Evolutionary conservation across 2,888 invertebrate genomes (phyloP).

Genomic region (Conomelus anceps): DNA sequence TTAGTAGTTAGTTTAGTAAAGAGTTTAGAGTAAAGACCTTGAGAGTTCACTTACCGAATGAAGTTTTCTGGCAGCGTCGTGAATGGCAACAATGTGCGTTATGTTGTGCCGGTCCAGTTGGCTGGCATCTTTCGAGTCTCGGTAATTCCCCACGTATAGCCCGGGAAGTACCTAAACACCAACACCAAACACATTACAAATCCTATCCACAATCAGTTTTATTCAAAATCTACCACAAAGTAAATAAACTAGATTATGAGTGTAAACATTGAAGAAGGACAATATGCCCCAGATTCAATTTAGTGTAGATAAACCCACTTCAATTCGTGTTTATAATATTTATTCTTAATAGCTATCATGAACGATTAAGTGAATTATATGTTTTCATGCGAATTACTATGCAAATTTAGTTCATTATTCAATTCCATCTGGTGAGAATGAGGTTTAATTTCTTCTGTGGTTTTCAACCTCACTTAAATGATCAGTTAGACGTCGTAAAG

Average conservation of each 20-base stretch:
- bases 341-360: no score
- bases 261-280: not conserved
- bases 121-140: constrained; percentile 87
- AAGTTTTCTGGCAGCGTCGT: constrained; percentile 84
- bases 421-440: no score
- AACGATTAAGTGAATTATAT: no score
- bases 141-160: constrained; percentile 90
- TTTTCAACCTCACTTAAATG: no score
- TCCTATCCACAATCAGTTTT: not conserved
- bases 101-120: constrained; percentile 86
- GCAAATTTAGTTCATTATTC: no score
- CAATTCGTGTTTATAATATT: not conserved
- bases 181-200: not conserved
- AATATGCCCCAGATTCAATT: not conserved
- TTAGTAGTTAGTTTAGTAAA: not conserved
- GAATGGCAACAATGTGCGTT: constrained; percentile 91
- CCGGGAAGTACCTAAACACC: constrained; percentile 77
- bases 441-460: no score
- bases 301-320: not conserved
- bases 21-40: not conserved
- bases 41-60: constrained; percentile 60
- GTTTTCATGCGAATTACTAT: no score
- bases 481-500: no score
- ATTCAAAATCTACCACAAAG: not conserved
- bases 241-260: no score